These are phyloP conservation scores for Rhagonycha fulva DNA, from an alignment of 2,888 invertebrate genomes.

Conservation along the genomic window DNA sequence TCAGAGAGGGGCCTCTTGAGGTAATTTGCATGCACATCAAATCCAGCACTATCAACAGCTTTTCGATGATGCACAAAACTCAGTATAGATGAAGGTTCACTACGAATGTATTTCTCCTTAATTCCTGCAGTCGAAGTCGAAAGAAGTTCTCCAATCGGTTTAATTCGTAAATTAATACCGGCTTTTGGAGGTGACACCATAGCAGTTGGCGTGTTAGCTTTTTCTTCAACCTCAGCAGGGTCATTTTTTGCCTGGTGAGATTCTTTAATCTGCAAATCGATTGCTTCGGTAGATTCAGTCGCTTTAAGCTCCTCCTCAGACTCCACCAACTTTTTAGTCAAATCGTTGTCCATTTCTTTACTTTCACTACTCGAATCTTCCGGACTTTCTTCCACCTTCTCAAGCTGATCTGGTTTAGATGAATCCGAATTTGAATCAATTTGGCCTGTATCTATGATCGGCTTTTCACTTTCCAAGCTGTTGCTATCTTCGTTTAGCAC, in stretches of 20 bases:
- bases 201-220: neutral
- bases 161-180: conserved; percentile 18
- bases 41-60: conserved; percentile 39
- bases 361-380: neutral
- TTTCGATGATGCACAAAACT: conserved; percentile 31
- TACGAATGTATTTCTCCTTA: conserved; percentile 39
- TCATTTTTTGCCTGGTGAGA: neutral
- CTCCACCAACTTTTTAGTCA: neutral
- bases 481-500: conserved; percentile 69
- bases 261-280: neutral
- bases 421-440: conserved; percentile 30
- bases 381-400: neutral
- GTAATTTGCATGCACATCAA: conserved; percentile 32
- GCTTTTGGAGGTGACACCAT: neutral
- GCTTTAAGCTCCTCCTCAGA: neutral
- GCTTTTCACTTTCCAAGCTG: conserved; percentile 62
- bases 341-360: neutral
- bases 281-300: neutral
- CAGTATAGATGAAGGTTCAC: conserved; percentile 26
- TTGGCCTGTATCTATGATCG: conserved; percentile 37
- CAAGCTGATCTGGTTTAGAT: conserved; percentile 10
- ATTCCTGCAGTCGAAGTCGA: conserved; percentile 30
- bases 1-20: conserved; percentile 35
- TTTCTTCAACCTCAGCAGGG: neutral
- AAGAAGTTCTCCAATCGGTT: conserved; percentile 19